Evolutionary conservation across 2,888 invertebrate genomes (phyloP).

Genomic region (Phyto melanocephala): DNA sequence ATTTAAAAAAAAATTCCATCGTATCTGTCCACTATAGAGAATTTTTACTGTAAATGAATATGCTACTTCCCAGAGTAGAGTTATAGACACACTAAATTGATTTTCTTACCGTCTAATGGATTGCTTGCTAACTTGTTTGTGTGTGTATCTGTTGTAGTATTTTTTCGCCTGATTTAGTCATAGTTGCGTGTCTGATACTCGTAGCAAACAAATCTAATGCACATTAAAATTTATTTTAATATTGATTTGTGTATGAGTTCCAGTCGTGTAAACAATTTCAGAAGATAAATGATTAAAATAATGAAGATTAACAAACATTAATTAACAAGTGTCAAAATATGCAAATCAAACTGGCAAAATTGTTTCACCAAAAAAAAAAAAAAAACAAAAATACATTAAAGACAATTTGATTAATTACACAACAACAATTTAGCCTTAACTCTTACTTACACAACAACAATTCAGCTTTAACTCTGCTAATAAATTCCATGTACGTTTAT

Average conservation of each 20-base stretch:
- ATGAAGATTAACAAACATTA: constrained; percentile 68
- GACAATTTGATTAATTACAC: constrained; percentile 58
- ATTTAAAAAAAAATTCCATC: no score
- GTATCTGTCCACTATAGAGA: no score
- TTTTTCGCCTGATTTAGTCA: no score
- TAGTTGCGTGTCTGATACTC: neutral
- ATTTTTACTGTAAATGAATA: no score
- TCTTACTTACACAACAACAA: neutral
- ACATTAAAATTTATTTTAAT: neutral
- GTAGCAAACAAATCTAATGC: neutral
- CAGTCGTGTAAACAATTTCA: constrained; percentile 16
- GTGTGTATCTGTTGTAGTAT: neutral
- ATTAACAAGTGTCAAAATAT: constrained; percentile 76
- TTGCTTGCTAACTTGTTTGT: constrained; percentile 49
- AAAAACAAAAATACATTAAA: neutral
- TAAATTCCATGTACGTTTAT: neutral
- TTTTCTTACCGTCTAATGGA: constrained; percentile 24
- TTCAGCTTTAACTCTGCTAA: no score
- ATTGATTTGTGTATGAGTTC: neutral
- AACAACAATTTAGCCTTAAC: neutral
- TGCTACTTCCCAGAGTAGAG: no score
- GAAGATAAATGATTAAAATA: constrained; percentile 57
- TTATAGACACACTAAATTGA: constrained; percentile 29
- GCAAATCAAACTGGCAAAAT: constrained; percentile 71
- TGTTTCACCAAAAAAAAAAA: constrained; percentile 49